Conservation (phyloP, 2,113 vertebrate genomes). For the Sorex araneus region DNA sequence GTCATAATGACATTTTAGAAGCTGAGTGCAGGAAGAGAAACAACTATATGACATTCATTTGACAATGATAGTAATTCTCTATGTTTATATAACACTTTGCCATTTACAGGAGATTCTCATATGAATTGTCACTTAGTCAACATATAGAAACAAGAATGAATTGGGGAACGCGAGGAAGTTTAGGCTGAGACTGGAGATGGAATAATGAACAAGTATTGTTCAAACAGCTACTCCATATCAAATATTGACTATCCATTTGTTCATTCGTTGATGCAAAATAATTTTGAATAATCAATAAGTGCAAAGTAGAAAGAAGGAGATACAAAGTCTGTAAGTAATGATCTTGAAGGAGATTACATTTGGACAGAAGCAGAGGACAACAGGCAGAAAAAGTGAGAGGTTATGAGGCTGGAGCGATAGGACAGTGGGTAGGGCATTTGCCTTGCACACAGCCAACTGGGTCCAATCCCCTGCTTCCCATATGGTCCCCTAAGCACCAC, state of each 20-base stretch:
- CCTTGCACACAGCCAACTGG: too few relatives aligned
- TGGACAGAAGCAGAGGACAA: too few relatives aligned
- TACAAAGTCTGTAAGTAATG: too few relatives aligned
- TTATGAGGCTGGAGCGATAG: too few relatives aligned
- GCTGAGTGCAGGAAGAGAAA: neutral
- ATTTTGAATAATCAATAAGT: too few relatives aligned
- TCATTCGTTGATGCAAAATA: neutral
- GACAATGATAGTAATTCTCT: neutral
- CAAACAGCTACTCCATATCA: neutral
- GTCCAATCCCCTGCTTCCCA: too few relatives aligned
- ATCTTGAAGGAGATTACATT: too few relatives aligned
- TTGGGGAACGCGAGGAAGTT: accelerated
- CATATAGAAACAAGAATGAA: neutral
- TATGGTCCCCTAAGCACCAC: too few relatives aligned
- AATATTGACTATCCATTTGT: neutral
- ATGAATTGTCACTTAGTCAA: neutral
- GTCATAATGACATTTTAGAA: neutral
- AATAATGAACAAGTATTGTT: neutral
- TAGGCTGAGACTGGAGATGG: neutral
- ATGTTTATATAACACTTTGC: neutral
- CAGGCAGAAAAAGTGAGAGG: neutral
- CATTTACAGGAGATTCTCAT: neutral
- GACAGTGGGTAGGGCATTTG: too few relatives aligned
- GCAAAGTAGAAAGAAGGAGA: too few relatives aligned
- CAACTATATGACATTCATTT: neutral